Base-by-base conservation (phyloP, 2,113 vertebrate genomes). In the Sebastes schlegelii region DNA sequence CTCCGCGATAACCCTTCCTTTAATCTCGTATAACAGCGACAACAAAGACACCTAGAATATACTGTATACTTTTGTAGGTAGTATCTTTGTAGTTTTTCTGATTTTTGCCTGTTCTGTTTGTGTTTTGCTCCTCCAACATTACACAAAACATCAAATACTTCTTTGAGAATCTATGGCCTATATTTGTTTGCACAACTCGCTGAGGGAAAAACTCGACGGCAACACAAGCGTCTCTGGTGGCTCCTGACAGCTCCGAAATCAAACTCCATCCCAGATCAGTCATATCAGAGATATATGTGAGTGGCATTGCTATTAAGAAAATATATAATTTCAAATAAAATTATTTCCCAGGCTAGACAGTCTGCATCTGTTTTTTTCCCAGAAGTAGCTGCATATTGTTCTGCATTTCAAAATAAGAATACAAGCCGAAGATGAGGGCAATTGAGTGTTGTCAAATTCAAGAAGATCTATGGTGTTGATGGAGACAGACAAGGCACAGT, bases 371-470 rank as follows among this genome's bases (percentile, higher is more conserved):
- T 86, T 86, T 79, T 62, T 86, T 79, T 62, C 74, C 40, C 64
- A 71, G 73, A 74, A 79, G 63, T 52, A 12, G 7, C 10, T 84
- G 60, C 80, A 80, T 62, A 89, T 89, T 88, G 55, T 86, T 84
- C 72, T 87, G 87, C 79, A 72, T 88, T 84, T 88, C 80, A 63
- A 74, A 84, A 76, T 79, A 49, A 69, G 61, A 82, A 86, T 82
- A 80, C 65, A 86, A 82, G 68, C 63, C 86, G 1, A 23, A 88
- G 88, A 91, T 80, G 77, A 68, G 80, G 79, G 62, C 77, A 89
- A 92, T 85, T 89, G 90, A 92, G 78, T 90, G 79, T 71, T 89
- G 90, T 91, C 88, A 88, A 83, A 90, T 89, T 88, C 78, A 86
- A 64, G 78, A 93, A 85, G 88, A 86, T 90, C 79, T 85, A 88